Percentiles rank a stretch among this genome's conserved stretches.
Evolutionary conservation across 2,888 invertebrate genomes (phyloP).

Genomic region (Chesias legatella): DNA sequence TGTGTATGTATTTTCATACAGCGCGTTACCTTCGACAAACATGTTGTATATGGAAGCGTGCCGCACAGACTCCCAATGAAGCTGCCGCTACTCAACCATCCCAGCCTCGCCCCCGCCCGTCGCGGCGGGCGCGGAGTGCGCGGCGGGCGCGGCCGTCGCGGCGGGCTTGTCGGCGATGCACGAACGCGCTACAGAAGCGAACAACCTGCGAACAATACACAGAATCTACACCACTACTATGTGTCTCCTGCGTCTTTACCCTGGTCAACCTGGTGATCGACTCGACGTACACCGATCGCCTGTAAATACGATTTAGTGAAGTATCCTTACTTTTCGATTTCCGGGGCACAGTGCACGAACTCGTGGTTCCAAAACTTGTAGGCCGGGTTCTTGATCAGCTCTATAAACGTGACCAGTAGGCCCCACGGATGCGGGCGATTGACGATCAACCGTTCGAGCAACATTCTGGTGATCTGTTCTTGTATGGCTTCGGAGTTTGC

Average conservation of each 20-base stretch:
- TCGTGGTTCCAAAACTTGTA: constrained; percentile 99
- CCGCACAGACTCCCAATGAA: constrained; percentile 68
- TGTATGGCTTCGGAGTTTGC: constrained; percentile 98
- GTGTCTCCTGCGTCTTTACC: no score
- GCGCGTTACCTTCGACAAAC: constrained; percentile 52
- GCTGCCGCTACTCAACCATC: constrained; percentile 82
- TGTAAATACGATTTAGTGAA: no score
- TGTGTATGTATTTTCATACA: neutral
- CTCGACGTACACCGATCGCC: no score
- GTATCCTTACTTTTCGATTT: constrained; percentile 95
- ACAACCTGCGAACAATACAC: constrained; percentile 88
- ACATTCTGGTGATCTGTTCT: constrained; percentile 97
- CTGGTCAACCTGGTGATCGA: no score
- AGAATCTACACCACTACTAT: no score
- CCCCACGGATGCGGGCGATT: constrained; percentile 99
- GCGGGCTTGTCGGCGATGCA: constrained; percentile 93
- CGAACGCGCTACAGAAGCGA: constrained; percentile 97
- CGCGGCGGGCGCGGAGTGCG: constrained; percentile 80
- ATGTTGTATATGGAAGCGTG: constrained; percentile 51
- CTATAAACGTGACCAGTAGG: constrained; percentile 98
- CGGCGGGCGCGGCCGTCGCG: constrained; percentile 73
- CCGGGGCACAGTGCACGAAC: constrained; percentile 99
- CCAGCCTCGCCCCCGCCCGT: constrained; percentile 83
- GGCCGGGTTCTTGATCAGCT: constrained; percentile 98
- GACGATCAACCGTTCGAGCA: constrained; percentile 97